Conservation (phyloP, 2,113 vertebrate species). For the Butastur rufipennis region DNA sequence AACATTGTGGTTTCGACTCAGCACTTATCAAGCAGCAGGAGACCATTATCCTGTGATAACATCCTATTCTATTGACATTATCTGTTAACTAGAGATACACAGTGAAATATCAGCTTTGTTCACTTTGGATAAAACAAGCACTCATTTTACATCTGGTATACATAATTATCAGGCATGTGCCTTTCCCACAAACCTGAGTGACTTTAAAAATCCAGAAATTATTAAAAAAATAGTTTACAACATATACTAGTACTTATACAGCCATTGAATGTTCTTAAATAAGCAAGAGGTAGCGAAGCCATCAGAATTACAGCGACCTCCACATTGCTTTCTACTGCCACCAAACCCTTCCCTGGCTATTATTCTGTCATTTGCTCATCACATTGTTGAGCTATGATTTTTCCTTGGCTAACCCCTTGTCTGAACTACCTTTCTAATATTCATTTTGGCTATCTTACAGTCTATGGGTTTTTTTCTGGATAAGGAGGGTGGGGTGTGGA, state of each 20-base stretch:
- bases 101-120: conserved; percentile 31
- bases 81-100: conserved; percentile 47
- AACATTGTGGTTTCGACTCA: conserved; percentile 29
- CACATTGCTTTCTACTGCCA: neutral
- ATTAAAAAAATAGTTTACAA: neutral
- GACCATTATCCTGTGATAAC: conserved; percentile 56
- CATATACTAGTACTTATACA: neutral
- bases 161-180: neutral
- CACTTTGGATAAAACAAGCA: neutral
- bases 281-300: neutral
- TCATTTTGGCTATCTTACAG: neutral
- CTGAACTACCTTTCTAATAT: neutral
- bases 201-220: neutral
- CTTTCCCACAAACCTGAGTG: neutral
- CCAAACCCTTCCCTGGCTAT: neutral
- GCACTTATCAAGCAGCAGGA: conserved; percentile 50
- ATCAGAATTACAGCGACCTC: neutral
- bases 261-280: neutral
- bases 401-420: neutral
- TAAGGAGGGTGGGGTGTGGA: neutral
- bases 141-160: neutral
- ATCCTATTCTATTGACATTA: conserved; percentile 52
- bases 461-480: neutral
- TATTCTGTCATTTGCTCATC: neutral
- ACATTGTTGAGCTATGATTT: neutral